Conservation (phyloP, 1,140 invertebrate species). For the Coptotermes formosanus region DNA sequence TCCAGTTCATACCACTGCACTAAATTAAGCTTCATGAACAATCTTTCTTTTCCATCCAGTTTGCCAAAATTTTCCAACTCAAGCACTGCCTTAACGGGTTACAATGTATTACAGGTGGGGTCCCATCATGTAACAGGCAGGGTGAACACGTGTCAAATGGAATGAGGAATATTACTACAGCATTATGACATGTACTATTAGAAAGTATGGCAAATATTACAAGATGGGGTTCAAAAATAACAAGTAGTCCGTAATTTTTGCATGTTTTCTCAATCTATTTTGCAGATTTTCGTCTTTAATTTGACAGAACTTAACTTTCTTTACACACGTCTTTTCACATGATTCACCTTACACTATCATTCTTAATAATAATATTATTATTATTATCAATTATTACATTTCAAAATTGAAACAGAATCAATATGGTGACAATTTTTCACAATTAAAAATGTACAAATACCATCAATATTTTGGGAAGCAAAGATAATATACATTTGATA, state of each 20-base stretch:
- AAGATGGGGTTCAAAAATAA: not conserved
- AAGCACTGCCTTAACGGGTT: too few relatives aligned
- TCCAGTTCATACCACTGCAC: too few relatives aligned
- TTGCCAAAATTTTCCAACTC: too few relatives aligned
- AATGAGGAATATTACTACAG: too few relatives aligned
- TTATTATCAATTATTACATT: not conserved
- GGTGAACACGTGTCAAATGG: too few relatives aligned
- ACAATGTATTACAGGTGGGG: too few relatives aligned
- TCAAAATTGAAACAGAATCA: conserved; percentile 13
- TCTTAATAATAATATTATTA: too few relatives aligned
- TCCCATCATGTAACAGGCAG: too few relatives aligned
- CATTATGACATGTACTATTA: too few relatives aligned
- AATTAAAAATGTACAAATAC: conserved; percentile 25
- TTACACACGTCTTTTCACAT: conserved; percentile 5
- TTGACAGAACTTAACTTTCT: not conserved
- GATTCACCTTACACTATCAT: not conserved
- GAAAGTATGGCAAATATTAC: too few relatives aligned
- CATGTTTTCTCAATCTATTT: not conserved
- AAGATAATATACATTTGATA: conserved; percentile 30
- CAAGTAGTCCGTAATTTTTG: not conserved
- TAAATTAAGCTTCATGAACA: too few relatives aligned
- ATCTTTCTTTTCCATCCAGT: too few relatives aligned
- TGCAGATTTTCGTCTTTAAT: not conserved
- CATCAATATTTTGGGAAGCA: not conserved
- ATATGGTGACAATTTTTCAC: not conserved